Evolutionary conservation across 2,113 vertebrate genomes (phyloP).

Genomic region (Oryzias melastigma): DNA sequence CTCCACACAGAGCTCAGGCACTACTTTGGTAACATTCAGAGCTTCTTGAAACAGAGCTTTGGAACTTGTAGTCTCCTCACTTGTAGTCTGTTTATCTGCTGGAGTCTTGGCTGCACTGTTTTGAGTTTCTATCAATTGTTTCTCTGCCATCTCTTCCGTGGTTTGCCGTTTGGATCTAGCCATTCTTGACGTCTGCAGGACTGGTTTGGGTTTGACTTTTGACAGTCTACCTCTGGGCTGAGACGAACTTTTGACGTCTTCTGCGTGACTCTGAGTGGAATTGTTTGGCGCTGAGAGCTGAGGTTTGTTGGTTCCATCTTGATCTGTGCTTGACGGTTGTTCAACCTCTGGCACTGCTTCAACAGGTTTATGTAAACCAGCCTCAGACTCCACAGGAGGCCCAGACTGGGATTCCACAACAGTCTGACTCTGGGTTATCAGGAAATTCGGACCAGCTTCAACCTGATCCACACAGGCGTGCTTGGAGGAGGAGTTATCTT

Average conservation of each 20-base stretch:
- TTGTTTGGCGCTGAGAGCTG: constrained; percentile 2
- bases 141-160: not conserved
- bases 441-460: constrained; percentile 9
- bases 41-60: too few species aligned
- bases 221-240: constrained; percentile 18
- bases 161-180: constrained; percentile 19
- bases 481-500: not conserved
- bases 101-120: too few species aligned
- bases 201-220: constrained; percentile 48
- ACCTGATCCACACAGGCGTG: not conserved
- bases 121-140: too few species aligned
- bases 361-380: not conserved
- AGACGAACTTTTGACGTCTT: not conserved
- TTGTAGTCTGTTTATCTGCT: too few species aligned
- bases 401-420: constrained; percentile 21
- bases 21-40: constrained; percentile 9
- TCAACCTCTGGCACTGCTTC: not conserved
- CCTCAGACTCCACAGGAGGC: constrained; percentile 23
- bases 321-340: not conserved
- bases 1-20: constrained; percentile 33
- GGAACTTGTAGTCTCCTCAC: too few species aligned
- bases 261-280: constrained; percentile 5
- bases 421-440: constrained; percentile 19
- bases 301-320: not conserved
- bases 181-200: constrained; percentile 22